Evolutionary conservation across 2,888 invertebrate species (phyloP).

Genomic region (Ormyrus nitidulus): DNA sequence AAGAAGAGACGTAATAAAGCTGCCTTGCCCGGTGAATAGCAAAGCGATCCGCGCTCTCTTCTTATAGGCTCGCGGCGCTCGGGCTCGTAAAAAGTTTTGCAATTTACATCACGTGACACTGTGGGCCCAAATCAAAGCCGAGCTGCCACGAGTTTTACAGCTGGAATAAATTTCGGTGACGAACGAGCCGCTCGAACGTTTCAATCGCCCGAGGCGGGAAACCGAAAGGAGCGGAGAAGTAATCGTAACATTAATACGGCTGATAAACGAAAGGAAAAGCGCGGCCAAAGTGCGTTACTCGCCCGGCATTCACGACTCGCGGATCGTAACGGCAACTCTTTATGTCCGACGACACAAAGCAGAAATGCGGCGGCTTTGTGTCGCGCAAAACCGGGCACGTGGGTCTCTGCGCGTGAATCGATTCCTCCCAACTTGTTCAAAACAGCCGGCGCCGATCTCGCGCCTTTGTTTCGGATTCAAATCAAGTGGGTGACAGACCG

Average conservation of each 20-base stretch:
- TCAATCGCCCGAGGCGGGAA: slow-evolving; percentile 44
- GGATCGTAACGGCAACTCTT: slow-evolving; percentile 60
- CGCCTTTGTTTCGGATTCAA: neutral
- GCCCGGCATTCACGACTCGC: slow-evolving; percentile 41
- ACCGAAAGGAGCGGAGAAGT: slow-evolving; percentile 25
- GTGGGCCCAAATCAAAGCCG: slow-evolving; percentile 57
- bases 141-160: slow-evolving; percentile 60
- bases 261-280: slow-evolving; percentile 59
- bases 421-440: slow-evolving; percentile 35
- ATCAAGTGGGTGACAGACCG: neutral
- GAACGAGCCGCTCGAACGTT: slow-evolving; percentile 60
- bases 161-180: slow-evolving; percentile 59
- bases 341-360: slow-evolving; percentile 70
- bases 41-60: slow-evolving; percentile 17
- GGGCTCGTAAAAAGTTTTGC: slow-evolving; percentile 31
- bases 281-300: neutral
- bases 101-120: slow-evolving; percentile 32
- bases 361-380: slow-evolving; percentile 65
- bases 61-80: neutral
- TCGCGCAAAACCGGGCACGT: neutral
- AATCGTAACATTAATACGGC: slow-evolving; percentile 62
- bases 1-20: slow-evolving; percentile 32
- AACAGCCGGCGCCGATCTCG: slow-evolving; percentile 12
- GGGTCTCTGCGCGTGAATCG: slow-evolving; percentile 5
- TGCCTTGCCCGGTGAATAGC: slow-evolving; percentile 24